Conservation (phyloP, 2,888 invertebrate genomes). For the Biston betularia region DNA sequence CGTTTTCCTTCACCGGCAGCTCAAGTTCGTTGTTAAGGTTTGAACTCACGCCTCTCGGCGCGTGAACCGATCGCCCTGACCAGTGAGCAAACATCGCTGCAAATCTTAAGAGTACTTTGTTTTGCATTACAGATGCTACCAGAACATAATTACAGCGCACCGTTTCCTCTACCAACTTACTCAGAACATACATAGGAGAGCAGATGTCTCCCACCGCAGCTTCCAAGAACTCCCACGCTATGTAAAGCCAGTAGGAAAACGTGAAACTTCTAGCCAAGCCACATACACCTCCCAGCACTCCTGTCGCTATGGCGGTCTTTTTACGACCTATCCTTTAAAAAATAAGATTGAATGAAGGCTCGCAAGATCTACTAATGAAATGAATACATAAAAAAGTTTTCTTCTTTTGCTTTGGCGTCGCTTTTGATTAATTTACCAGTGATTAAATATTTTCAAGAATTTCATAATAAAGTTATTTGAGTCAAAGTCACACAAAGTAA, state of each 20-base stretch:
- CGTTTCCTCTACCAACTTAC: slow-evolving; percentile 54
- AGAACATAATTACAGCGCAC: background rate
- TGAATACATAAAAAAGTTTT: no score
- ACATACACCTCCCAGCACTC: slow-evolving; percentile 64
- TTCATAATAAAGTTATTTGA: no score
- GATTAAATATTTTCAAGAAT: no score
- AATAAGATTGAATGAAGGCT: background rate
- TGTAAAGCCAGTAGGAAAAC: slow-evolving; percentile 66
- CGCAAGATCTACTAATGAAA: no score
- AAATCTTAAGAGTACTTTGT: no score
- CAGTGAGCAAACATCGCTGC: no score
- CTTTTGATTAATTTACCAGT: no score
- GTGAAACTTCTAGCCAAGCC: slow-evolving; percentile 67
- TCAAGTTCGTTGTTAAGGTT: no score
- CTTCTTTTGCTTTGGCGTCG: no score
- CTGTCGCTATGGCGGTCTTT: slow-evolving; percentile 57
- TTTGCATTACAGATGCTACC: background rate
- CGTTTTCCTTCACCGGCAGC: background rate
- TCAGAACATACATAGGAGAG: slow-evolving; percentile 68
- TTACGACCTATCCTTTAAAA: slow-evolving; percentile 66
- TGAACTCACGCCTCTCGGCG: no score
- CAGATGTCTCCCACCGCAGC: slow-evolving; percentile 70
- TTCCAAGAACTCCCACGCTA: slow-evolving; percentile 67
- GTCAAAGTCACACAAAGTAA: no score
- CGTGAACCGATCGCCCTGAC: no score